Evolutionary conservation across 2,797 vertebrate genomes (phyloP).

Genomic region (Anolis apletophallus): DNA sequence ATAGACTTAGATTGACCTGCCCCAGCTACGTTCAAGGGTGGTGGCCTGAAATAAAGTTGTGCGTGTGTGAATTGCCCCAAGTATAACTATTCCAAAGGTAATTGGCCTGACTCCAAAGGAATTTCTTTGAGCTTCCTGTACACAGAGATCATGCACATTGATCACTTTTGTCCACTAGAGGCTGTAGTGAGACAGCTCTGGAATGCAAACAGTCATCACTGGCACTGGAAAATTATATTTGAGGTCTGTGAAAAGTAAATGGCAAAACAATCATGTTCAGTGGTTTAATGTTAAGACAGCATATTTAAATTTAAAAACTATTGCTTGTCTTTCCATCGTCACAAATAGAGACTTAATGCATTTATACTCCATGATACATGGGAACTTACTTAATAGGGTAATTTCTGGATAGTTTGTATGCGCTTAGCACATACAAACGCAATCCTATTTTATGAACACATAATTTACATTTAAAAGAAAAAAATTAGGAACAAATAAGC

Average conservation of each 20-base stretch:
- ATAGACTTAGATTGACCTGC: not conserved
- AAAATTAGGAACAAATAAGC: constrained; percentile 53
- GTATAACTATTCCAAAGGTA: constrained; percentile 9
- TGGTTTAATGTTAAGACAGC: constrained; percentile 19
- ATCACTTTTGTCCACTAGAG: constrained; percentile 81
- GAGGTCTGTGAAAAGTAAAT: constrained; percentile 41
- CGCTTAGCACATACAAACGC: constrained; percentile 53
- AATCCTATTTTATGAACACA: constrained; percentile 65
- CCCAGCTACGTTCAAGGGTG: not conserved
- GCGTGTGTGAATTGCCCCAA: constrained; percentile 1
- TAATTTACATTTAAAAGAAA: constrained; percentile 52
- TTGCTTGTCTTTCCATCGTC: constrained; percentile 33
- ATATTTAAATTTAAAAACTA: constrained; percentile 31
- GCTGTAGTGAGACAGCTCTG: constrained; percentile 78
- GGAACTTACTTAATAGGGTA: constrained; percentile 22
- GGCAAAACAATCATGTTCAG: constrained; percentile 56
- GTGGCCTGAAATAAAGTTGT: constrained; percentile 19
- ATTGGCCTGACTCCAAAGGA: not conserved
- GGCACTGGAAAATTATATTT: constrained; percentile 64
- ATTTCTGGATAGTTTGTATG: constrained; percentile 45
- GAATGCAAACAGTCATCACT: constrained; percentile 51
- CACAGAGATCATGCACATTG: constrained; percentile 24
- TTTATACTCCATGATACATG: constrained; percentile 8
- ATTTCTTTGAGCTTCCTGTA: not conserved
- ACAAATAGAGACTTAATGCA: constrained; percentile 48